phyloP scores from a whole-genome alignment of 2,797 vertebrate species.

The Pagetopsis macropterus region DNA sequence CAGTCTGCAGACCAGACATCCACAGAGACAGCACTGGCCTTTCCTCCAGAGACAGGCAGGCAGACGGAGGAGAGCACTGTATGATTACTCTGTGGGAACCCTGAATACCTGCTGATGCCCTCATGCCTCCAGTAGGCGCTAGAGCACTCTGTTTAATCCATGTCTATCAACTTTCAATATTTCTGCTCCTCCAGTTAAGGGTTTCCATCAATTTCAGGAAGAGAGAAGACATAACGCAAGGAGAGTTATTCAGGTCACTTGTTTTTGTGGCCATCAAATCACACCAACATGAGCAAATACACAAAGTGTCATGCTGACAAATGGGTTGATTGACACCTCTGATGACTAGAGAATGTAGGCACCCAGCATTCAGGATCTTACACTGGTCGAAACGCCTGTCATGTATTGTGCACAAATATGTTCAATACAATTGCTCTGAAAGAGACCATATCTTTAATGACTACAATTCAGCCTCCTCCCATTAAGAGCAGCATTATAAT shows the following conservation, averaged over 20 bases:
- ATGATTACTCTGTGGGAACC: constrained; percentile 53
- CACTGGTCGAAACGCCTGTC: constrained; percentile 21
- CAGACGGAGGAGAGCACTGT: constrained; percentile 34
- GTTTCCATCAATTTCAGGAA: constrained; percentile 56
- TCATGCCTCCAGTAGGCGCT: constrained; percentile 40
- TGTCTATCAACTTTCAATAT: constrained; percentile 54
- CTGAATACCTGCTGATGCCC: constrained; percentile 51
- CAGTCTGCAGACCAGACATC: constrained; percentile 58
- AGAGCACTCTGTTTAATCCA: constrained; percentile 44
- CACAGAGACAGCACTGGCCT: constrained; percentile 51
- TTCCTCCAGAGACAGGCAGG: constrained; percentile 53
- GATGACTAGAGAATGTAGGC: constrained; percentile 58
- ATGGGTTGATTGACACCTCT: constrained; percentile 65
- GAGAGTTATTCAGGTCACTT: constrained; percentile 44
- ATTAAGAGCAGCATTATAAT: constrained; percentile 33
- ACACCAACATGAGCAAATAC: constrained; percentile 55
- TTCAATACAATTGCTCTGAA: background rate
- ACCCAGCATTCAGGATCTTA: constrained; percentile 44
- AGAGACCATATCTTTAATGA: background rate
- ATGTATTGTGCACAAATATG: constrained; percentile 17
- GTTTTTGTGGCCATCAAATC: constrained; percentile 40
- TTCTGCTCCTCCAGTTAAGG: constrained; percentile 48
- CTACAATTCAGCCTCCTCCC: constrained; percentile 19
- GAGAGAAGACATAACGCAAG: constrained; percentile 33
- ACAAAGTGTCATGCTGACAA: constrained; percentile 64